A percentile compares a stretch with the other conserved stretches of the same genome.
Evolutionary conservation across 2,797 vertebrate genomes (phyloP).

Genomic region (Melanotaenia trifasciata): DNA sequence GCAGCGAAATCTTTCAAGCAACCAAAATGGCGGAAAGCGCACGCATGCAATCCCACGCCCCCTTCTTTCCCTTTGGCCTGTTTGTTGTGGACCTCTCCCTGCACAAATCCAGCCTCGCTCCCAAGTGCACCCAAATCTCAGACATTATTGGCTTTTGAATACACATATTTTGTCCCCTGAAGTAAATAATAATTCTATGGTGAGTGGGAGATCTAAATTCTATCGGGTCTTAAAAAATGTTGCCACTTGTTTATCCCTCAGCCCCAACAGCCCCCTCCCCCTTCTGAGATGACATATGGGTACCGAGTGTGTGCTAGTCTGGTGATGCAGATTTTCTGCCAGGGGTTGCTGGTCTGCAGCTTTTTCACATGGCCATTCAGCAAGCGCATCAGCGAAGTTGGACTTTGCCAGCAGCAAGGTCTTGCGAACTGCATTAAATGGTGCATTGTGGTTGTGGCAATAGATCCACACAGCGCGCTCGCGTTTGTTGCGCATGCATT

Average conservation of each 20-base stretch:
- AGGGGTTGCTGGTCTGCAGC: constrained; percentile 88
- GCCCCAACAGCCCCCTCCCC: neutral
- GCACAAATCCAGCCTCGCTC: constrained; percentile 78
- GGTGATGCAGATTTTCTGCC: constrained; percentile 83
- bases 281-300: constrained; percentile 58
- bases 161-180: neutral
- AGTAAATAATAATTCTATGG: neutral
- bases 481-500: constrained; percentile 95
- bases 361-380: constrained; percentile 81
- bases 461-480: constrained; percentile 54
- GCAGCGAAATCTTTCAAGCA: constrained; percentile 89
- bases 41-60: constrained; percentile 69
- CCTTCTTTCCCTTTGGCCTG: constrained; percentile 75
- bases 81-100: constrained; percentile 88
- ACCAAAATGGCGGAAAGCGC: constrained; percentile 78
- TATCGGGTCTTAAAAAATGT: neutral
- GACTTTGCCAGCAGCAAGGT: constrained; percentile 84
- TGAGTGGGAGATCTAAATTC: constrained; percentile 16
- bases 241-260: constrained; percentile 10
- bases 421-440: constrained; percentile 46
- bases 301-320: constrained; percentile 85
- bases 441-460: constrained; percentile 59
- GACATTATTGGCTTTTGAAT: constrained; percentile 51
- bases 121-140: constrained; percentile 53
- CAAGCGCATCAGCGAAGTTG: constrained; percentile 66